phyloP scores from a whole-genome alignment of 2,113 vertebrate genomes.

The Piprites chloris region DNA sequence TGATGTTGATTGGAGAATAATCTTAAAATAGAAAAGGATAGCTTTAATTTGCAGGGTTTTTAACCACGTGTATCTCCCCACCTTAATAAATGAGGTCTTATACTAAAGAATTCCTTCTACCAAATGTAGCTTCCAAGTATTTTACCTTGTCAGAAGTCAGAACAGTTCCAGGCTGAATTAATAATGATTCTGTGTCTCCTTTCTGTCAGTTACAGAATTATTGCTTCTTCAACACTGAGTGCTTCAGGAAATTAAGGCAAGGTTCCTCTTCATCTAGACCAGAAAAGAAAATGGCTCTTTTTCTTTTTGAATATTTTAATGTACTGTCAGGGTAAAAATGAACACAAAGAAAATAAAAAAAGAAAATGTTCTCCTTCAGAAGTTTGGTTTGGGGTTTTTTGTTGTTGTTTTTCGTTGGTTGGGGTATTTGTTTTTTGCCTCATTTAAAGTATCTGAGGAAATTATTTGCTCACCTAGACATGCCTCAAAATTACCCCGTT shows the following conservation, averaged over 20 bases:
- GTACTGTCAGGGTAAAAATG: neutral
- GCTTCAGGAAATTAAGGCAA: neutral
- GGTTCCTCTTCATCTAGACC: neutral
- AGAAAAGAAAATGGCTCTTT: neutral
- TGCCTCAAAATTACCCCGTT: neutral
- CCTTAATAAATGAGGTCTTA: neutral
- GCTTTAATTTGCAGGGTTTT: neutral
- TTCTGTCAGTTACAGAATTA: neutral
- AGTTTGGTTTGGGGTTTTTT: neutral
- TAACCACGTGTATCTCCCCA: neutral
- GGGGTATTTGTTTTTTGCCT: neutral
- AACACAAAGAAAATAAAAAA: neutral
- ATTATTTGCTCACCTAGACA: neutral
- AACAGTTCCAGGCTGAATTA: neutral
- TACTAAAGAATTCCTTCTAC: neutral
- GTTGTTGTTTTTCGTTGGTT: neutral
- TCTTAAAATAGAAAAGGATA: neutral
- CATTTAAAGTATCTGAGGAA: neutral
- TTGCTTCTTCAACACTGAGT: neutral
- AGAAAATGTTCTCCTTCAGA: neutral
- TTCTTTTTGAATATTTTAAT: neutral
- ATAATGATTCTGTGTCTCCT: neutral
- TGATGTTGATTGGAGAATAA: neutral
- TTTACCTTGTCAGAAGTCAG: neutral
- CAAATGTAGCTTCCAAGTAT: neutral